phyloP scores from a whole-genome alignment of 2,888 invertebrate genomes.

The Fragum sueziense region DNA sequence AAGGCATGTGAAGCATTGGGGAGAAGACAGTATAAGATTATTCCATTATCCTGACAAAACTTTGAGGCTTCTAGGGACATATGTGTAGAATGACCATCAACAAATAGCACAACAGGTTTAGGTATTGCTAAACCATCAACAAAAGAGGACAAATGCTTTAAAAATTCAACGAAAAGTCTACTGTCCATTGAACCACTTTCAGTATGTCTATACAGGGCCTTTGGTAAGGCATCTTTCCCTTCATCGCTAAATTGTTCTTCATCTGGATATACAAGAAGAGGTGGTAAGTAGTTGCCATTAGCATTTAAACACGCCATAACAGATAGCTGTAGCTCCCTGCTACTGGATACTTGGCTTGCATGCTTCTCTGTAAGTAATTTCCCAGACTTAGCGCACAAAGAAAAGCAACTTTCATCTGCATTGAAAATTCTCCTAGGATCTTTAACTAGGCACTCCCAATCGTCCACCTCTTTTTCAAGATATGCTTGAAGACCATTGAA shows the following conservation, averaged over 20 bases:
- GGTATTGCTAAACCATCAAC: slow-evolving; percentile 5
- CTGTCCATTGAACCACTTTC: slow-evolving; percentile 51
- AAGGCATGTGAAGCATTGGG: slow-evolving; percentile 27
- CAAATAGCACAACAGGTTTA: slow-evolving; percentile 26
- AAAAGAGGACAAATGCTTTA: background rate
- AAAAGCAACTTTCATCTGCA: slow-evolving; percentile 13
- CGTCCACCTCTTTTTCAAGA: too few species aligned
- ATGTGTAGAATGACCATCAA: slow-evolving; percentile 51
- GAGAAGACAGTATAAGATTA: slow-evolving; percentile 46
- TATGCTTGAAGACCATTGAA: too few species aligned
- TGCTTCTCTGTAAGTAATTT: slow-evolving; percentile 17
- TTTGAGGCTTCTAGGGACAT: slow-evolving; percentile 19
- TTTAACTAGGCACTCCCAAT: slow-evolving; percentile 18
- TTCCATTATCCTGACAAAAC: slow-evolving; percentile 24
- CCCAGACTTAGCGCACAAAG: background rate
- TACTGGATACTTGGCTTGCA: slow-evolving; percentile 16
- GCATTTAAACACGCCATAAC: slow-evolving; percentile 45
- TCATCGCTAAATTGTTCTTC: slow-evolving; percentile 30
- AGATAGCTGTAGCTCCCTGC: slow-evolving; percentile 45
- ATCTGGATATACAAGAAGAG: slow-evolving; percentile 46
- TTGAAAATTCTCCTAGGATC: slow-evolving; percentile 34
- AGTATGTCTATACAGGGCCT: slow-evolving; percentile 20
- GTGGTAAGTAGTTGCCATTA: slow-evolving; percentile 37
- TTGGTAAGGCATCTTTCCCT: slow-evolving; percentile 28
- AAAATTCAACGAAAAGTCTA: slow-evolving; percentile 28